Evolutionary conservation across 2,797 vertebrate genomes (phyloP).

Genomic region (Sebastes jordani): DNA sequence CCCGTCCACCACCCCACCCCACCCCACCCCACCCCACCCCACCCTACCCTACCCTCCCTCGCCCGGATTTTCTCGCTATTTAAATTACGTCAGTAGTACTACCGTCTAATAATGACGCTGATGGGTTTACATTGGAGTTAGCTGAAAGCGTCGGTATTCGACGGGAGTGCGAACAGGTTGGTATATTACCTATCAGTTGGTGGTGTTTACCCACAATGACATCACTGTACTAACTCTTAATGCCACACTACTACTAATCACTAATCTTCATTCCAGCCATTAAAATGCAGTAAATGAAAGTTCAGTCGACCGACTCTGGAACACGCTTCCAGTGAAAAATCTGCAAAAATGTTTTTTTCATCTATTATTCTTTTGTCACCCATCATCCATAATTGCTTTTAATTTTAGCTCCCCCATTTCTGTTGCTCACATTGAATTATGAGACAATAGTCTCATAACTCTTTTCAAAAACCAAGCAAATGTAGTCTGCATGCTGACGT

Average conservation of each 20-base stretch:
- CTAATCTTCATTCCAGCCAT: neutral
- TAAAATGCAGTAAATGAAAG: neutral
- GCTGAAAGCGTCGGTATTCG: too few relatives aligned
- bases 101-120: too few relatives aligned
- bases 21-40: too few relatives aligned
- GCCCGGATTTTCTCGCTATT: too few relatives aligned
- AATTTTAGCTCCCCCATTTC: constrained; percentile 3
- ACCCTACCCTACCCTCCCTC: too few relatives aligned
- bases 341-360: neutral
- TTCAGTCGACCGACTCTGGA: neutral
- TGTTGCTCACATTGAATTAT: neutral
- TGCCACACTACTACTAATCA: neutral
- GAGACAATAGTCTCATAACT: neutral
- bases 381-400: constrained; percentile 25
- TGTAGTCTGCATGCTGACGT: neutral
- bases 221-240: neutral
- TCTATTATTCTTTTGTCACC: neutral
- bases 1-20: too few relatives aligned
- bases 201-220: neutral
- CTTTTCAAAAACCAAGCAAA: neutral
- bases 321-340: neutral
- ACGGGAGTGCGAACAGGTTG: too few relatives aligned
- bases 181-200: neutral
- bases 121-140: too few relatives aligned
- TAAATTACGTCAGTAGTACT: too few relatives aligned